phyloP scores from a whole-genome alignment of 2,113 vertebrate genomes.

The Gymnobelideus leadbeateri region DNA sequence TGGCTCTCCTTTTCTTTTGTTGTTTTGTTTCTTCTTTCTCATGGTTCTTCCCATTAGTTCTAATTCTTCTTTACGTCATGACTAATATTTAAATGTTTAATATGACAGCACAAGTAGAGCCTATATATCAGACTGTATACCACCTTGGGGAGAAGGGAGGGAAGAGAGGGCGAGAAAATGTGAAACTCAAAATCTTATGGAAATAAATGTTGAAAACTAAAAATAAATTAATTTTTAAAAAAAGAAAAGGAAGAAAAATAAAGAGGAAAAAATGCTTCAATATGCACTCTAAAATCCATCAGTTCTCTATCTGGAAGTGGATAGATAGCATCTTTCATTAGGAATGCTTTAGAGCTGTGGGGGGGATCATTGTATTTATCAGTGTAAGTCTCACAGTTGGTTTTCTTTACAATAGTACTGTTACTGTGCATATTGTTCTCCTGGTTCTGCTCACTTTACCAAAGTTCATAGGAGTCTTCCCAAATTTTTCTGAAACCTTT shows the following conservation, averaged over 20 bases:
- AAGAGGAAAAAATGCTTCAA: not conserved
- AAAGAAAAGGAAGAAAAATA: not conserved
- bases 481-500: not conserved
- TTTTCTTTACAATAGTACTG: not conserved
- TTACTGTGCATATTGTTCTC: not conserved
- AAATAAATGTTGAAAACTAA: too few relatives aligned
- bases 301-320: not conserved
- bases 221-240: too few relatives aligned
- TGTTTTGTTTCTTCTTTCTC: too few relatives aligned
- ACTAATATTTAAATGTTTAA: too few relatives aligned
- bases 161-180: too few relatives aligned
- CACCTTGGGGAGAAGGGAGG: too few relatives aligned
- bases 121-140: too few relatives aligned
- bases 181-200: too few relatives aligned
- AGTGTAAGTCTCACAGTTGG: not conserved
- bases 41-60: too few relatives aligned
- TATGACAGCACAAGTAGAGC: too few relatives aligned
- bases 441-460: not conserved
- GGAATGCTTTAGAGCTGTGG: not conserved
- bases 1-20: too few relatives aligned
- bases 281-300: not conserved
- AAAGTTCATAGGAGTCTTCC: not conserved
- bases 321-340: not conserved
- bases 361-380: not conserved
- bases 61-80: too few relatives aligned